A percentile compares a stretch with the other conserved stretches of the same genome.
Conservation (phyloP, 35 echinoderm and acorn worm genomes). For the Amphiura filiformis region DNA sequence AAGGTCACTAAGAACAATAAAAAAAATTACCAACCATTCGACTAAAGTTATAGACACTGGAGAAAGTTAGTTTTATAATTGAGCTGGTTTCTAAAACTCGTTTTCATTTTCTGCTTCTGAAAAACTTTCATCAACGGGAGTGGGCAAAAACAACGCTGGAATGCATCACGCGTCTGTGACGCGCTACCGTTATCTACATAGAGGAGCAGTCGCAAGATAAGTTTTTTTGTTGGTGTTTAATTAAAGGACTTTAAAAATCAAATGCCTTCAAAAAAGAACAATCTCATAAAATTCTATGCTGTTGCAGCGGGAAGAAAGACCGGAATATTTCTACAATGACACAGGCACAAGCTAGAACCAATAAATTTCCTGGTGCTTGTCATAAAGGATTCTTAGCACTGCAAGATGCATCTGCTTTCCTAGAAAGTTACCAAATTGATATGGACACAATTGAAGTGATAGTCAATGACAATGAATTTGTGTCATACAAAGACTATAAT, state of each 20-base stretch:
- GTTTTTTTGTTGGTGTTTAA: not conserved
- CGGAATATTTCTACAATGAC: not conserved
- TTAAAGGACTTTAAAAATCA: not conserved
- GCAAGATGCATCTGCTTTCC: not conserved
- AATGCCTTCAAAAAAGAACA: conserved; percentile 8
- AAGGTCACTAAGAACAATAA: too few relatives aligned
- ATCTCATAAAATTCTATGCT: not conserved
- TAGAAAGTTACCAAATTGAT: not conserved
- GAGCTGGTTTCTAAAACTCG: too few relatives aligned
- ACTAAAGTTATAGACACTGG: too few relatives aligned
- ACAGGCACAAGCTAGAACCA: not conserved
- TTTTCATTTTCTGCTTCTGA: too few relatives aligned
- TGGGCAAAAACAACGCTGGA: too few relatives aligned
- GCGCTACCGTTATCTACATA: too few relatives aligned
- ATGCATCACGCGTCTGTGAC: too few relatives aligned
- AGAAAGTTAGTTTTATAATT: too few relatives aligned
- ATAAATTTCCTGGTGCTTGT: not conserved
- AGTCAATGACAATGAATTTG: not conserved
- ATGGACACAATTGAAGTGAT: not conserved
- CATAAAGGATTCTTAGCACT: not conserved
- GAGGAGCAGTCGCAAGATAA: too few relatives aligned
- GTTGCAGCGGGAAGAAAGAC: not conserved
- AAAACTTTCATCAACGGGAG: too few relatives aligned
- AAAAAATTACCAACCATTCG: too few relatives aligned
- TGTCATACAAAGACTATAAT: not conserved